phyloP scores from a whole-genome alignment of 2,797 vertebrate genomes.

The Ispidina lecontei region DNA sequence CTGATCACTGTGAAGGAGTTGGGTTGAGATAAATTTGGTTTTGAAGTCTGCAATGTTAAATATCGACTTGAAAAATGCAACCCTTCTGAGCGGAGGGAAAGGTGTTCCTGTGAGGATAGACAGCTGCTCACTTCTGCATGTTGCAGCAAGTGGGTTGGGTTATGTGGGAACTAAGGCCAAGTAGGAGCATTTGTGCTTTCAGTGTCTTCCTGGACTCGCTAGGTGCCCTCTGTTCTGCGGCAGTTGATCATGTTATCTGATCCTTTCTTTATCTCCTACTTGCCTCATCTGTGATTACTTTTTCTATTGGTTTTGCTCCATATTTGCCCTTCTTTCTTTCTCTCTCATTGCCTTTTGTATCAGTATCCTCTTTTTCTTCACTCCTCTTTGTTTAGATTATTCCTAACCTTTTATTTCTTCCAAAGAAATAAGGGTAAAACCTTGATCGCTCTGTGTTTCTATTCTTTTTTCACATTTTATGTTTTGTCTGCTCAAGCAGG shows the following conservation, averaged over 20 bases:
- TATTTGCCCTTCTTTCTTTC: not conserved
- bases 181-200: not conserved
- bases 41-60: not conserved
- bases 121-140: not conserved
- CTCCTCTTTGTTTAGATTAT: not conserved
- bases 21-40: not conserved
- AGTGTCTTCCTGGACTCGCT: not conserved
- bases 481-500: not conserved
- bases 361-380: not conserved
- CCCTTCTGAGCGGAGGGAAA: not conserved
- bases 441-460: not conserved
- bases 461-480: not conserved
- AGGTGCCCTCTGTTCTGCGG: not conserved
- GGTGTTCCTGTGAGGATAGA: not conserved
- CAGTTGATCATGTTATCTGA: not conserved
- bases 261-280: not conserved
- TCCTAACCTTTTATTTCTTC: not conserved
- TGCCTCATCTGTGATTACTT: not conserved
- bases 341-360: not conserved
- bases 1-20: not conserved
- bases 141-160: not conserved
- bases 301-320: not conserved
- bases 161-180: not conserved
- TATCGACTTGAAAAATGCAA: not conserved
- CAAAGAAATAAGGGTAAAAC: not conserved